Evolutionary conservation across 1,140 invertebrate genomes (phyloP).

Genomic region (Pseudomyrmex flavicornis): DNA sequence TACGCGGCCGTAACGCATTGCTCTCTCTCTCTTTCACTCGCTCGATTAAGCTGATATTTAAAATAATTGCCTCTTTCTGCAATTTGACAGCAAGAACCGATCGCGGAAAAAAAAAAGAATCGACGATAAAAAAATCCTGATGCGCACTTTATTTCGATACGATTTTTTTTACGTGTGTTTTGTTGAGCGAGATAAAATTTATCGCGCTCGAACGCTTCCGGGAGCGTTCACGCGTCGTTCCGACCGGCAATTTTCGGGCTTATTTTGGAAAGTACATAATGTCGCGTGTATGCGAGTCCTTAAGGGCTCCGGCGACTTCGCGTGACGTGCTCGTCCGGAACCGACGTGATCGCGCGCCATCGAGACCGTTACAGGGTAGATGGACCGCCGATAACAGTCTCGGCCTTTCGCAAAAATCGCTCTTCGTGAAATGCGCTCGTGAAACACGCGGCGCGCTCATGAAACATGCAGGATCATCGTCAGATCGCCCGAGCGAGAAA

Average conservation of each 20-base stretch:
- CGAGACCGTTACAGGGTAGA: constrained; percentile 47
- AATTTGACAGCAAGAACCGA: not conserved
- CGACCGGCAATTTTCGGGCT: not conserved
- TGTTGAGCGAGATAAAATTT: not conserved
- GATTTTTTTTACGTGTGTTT: not conserved
- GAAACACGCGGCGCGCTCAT: constrained; percentile 13
- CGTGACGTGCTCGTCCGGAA: constrained; percentile 61
- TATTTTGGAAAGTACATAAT: not conserved
- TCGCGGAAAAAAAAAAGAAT: too few relatives aligned
- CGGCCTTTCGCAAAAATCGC: constrained; percentile 36
- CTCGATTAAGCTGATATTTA: too few relatives aligned
- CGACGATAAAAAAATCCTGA: too few relatives aligned
- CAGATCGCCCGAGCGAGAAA: constrained; percentile 11
- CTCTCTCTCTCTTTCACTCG: too few relatives aligned
- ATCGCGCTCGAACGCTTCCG: constrained; percentile 6
- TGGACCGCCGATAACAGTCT: constrained; percentile 45
- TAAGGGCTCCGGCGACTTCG: constrained; percentile 26
- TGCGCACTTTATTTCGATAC: too few relatives aligned
- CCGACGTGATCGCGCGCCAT: constrained; percentile 29
- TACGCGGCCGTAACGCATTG: too few relatives aligned
- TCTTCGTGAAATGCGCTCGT: constrained; percentile 33
- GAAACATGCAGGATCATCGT: constrained; percentile 45
- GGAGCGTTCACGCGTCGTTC: not conserved
- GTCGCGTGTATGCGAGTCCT: constrained; percentile 52
- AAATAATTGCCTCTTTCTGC: not conserved